Evolutionary conservation across 1,140 invertebrate genomes (phyloP).

Genomic region (Drosophila burlai): DNA sequence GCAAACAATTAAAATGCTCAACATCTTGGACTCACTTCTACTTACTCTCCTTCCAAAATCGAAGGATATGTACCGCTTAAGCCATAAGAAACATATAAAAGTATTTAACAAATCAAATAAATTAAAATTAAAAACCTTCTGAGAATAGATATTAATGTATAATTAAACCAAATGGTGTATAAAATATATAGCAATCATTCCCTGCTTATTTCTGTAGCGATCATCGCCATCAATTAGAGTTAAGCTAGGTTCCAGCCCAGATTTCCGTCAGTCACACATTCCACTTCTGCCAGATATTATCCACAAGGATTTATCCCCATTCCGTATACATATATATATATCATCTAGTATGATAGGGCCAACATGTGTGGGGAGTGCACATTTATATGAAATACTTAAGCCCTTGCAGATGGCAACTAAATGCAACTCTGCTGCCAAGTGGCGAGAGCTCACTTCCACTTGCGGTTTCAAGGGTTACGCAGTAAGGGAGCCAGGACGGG

Average conservation of each 20-base stretch:
- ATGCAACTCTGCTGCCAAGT: constrained; percentile 58
- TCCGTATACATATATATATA: background rate
- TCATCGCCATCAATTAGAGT: constrained; percentile 39
- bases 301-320: constrained; percentile 28
- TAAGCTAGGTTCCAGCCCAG: constrained; percentile 17
- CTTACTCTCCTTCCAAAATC: background rate
- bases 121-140: background rate
- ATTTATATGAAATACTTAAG: constrained; percentile 39
- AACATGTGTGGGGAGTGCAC: constrained; percentile 15
- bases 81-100: no score
- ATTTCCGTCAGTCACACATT: constrained; percentile 23
- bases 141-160: background rate
- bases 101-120: no score
- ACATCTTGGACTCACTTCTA: background rate
- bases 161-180: background rate
- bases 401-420: constrained; percentile 50
- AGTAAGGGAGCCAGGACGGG: background rate
- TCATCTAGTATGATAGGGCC: background rate
- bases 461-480: constrained; percentile 61
- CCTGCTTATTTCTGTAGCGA: constrained; percentile 1
- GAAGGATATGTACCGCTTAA: constrained; percentile 1
- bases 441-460: constrained; percentile 60
- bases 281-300: constrained; percentile 36
- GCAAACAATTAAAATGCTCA: constrained; percentile 76
- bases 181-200: background rate